A percentile compares a stretch with the other conserved stretches of the same genome.
phyloP scores from a whole-genome alignment of 2,888 invertebrate genomes.

The Trissolcus japonicus region DNA sequence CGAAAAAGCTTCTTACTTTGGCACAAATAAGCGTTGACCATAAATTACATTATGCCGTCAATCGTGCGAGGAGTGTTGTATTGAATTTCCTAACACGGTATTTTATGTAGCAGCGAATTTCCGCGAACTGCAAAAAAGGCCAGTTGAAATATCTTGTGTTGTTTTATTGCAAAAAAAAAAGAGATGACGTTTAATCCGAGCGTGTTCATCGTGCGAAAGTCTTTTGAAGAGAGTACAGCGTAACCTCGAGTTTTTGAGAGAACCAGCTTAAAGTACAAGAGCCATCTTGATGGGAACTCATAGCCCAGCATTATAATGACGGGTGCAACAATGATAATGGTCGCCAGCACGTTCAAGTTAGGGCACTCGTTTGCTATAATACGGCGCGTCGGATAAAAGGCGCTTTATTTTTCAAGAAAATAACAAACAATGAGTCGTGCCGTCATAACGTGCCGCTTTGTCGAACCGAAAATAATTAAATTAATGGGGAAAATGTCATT shows the following conservation, averaged over 20 bases:
- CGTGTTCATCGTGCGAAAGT: conserved; percentile 19
- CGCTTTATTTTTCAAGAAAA: conserved; percentile 41
- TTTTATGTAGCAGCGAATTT: background rate
- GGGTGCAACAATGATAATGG: conserved; percentile 40
- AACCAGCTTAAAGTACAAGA: conserved; percentile 44
- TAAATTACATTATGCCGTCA: conserved; percentile 18
- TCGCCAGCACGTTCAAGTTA: conserved; percentile 43
- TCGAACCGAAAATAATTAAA: conserved; percentile 27
- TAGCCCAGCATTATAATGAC: conserved; percentile 57
- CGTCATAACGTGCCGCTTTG: conserved; percentile 17
- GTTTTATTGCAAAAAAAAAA: conserved; percentile 12
- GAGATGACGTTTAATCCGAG: conserved; percentile 13
- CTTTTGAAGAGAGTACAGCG: conserved; percentile 25
- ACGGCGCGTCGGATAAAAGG: conserved; percentile 34
- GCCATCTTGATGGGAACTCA: conserved; percentile 51
- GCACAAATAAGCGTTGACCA: background rate
- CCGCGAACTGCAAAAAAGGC: conserved; percentile 5
- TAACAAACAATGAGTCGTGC: conserved; percentile 23
- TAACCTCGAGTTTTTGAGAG: conserved; percentile 47
- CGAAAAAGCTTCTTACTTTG: no score
- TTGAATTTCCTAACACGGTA: conserved; percentile 3
- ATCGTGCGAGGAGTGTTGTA: conserved; percentile 1
- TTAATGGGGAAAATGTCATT: conserved; percentile 34
- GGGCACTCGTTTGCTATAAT: conserved; percentile 39
- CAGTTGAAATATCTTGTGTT: conserved; percentile 6